Percentiles rank a stretch among this genome's conserved stretches.
phyloP scores from a whole-genome alignment of 1,140 invertebrate genomes.

The Drosophila tristis region DNA sequence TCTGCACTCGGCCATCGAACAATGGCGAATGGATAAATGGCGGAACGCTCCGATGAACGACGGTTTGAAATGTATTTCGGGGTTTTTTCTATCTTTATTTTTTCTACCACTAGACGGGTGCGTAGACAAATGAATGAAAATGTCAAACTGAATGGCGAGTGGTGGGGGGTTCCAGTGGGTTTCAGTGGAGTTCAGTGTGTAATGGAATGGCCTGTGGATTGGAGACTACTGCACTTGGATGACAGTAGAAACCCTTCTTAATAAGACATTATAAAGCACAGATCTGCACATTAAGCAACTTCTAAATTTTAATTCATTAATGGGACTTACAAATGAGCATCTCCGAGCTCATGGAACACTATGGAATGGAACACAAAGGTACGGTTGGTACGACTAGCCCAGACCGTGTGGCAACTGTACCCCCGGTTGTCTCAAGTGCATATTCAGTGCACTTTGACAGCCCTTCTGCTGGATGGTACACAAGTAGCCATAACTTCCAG shows the following conservation, averaged over 20 bases:
- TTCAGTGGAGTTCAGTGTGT: background rate
- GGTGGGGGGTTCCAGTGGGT: slow-evolving; percentile 31
- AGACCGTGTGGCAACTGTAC: slow-evolving; percentile 38
- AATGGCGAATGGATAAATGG: slow-evolving; percentile 64
- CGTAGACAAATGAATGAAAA: slow-evolving; percentile 83
- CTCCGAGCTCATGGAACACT: no score
- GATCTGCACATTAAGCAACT: no score
- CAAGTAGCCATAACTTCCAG: slow-evolving; percentile 77
- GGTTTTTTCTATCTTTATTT: slow-evolving; percentile 26
- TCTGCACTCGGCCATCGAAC: slow-evolving; percentile 65
- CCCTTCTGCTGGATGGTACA: slow-evolving; percentile 7
- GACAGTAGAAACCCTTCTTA: no score
- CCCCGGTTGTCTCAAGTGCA: slow-evolving; percentile 28
- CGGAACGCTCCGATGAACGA: slow-evolving; percentile 62
- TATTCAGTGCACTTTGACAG: slow-evolving; percentile 38
- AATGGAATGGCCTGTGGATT: slow-evolving; percentile 2
- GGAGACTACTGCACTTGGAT: slow-evolving; percentile 35
- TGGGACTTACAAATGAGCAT: no score
- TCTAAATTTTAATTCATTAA: no score
- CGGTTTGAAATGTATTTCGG: slow-evolving; percentile 63
- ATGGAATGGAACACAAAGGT: no score
- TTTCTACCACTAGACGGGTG: slow-evolving; percentile 45
- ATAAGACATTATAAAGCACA: no score
- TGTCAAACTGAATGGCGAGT: slow-evolving; percentile 63
- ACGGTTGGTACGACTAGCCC: background rate